These are phyloP conservation scores for Scaptomyza cyrtandrae DNA, from an alignment of 2,888 invertebrate genomes.

Conservation along the genomic window DNA sequence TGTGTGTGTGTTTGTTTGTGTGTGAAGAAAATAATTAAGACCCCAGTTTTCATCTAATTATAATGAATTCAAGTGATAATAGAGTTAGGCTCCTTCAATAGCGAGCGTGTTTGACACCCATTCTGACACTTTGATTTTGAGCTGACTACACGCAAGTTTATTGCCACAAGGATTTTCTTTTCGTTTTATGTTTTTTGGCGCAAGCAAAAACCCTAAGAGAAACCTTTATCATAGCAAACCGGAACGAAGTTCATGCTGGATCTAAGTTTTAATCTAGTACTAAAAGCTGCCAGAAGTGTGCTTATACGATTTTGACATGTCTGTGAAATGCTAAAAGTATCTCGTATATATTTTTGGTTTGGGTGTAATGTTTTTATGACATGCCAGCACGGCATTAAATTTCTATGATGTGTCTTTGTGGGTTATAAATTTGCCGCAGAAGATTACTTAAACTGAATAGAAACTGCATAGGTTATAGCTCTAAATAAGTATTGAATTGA, in stretches of 20 bases:
- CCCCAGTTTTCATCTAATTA: conserved; percentile 50
- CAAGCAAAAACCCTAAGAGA: no score
- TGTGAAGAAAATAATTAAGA: conserved; percentile 48
- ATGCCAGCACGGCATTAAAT: conserved; percentile 39
- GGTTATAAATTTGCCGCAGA: conserved; percentile 37
- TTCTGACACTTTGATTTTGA: conserved; percentile 35
- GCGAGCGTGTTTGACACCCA: conserved; percentile 23
- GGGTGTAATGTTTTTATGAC: conserved; percentile 41
- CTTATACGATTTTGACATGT: conserved; percentile 51
- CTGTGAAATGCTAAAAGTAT: conserved; percentile 24
- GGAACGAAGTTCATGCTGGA: neutral
- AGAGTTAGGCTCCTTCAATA: conserved; percentile 31
- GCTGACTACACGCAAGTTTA: neutral
- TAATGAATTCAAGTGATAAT: conserved; percentile 69
- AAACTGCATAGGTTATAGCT: conserved; percentile 2
- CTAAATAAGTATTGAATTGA: conserved; percentile 12
- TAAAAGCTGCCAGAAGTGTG: conserved; percentile 63
- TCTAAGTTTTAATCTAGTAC: conserved; percentile 69
- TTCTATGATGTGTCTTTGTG: conserved; percentile 28
- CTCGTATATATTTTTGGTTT: neutral
- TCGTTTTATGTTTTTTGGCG: no score
- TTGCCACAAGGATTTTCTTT: no score
- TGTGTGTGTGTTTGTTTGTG: conserved; percentile 23
- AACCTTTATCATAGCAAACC: no score
- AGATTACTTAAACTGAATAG: conserved; percentile 4